These are phyloP conservation scores for Stictocephala bisonia DNA, from an alignment of 2,888 invertebrate genomes.

Conservation along the genomic window DNA sequence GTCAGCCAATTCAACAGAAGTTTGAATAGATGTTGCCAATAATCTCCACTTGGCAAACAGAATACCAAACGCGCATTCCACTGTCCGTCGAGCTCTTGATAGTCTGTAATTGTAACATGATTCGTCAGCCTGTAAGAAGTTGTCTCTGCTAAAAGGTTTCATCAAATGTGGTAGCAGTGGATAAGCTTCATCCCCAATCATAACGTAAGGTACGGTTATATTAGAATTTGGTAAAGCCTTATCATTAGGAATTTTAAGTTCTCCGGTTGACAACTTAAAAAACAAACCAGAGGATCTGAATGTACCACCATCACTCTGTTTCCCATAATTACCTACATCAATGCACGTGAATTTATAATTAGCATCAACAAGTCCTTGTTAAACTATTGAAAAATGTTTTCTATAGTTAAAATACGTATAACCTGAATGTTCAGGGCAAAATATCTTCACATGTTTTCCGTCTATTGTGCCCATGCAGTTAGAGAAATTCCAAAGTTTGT, in stretches of 20 bases:
- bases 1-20: conserved; percentile 36
- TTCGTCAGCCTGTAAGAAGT: conserved; percentile 26
- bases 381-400: conserved; percentile 28
- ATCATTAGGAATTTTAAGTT: background rate
- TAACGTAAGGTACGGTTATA: conserved; percentile 25
- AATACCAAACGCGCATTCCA: conserved; percentile 45
- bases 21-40: conserved; percentile 43
- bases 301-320: conserved; percentile 59
- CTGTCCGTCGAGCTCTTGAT: conserved; percentile 37
- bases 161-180: conserved; percentile 15
- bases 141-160: conserved; percentile 15
- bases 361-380: conserved; percentile 40
- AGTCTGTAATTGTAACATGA: conserved; percentile 26
- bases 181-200: conserved; percentile 42
- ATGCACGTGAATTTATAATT: conserved; percentile 44
- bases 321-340: conserved; percentile 58
- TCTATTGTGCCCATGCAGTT: conserved; percentile 19
- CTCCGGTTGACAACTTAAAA: background rate
- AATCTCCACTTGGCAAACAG: conserved; percentile 47
- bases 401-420: conserved; percentile 39
- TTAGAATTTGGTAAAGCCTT: background rate
- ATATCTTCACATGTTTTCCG: conserved; percentile 40
- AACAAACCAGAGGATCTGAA: conserved; percentile 34
- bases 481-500: conserved; percentile 35
- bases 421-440: conserved; percentile 31